Percentiles rank a stretch among this genome's conserved stretches.
Evolutionary conservation across 2,888 invertebrate species (phyloP).

Genomic region (Heliconius cydno): DNA sequence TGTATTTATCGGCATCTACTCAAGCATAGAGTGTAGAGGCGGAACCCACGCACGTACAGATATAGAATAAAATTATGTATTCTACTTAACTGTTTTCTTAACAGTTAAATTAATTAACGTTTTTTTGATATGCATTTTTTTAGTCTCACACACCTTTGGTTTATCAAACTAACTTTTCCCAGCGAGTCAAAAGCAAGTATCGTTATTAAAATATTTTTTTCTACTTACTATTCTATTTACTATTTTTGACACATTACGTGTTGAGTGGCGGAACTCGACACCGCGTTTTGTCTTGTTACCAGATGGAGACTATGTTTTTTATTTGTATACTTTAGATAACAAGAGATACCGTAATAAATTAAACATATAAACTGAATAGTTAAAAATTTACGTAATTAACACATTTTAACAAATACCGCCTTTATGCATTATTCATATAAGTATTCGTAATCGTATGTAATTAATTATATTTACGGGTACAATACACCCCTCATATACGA

Average conservation of each 20-base stretch:
- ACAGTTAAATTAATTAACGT: background rate
- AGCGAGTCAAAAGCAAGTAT: no score
- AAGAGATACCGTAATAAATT: background rate
- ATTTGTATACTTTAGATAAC: background rate
- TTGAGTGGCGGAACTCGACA: no score
- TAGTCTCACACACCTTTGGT: no score
- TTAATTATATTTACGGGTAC: background rate
- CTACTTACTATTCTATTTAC: no score
- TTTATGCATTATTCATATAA: background rate
- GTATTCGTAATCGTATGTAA: background rate
- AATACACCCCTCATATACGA: background rate
- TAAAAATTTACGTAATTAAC: background rate
- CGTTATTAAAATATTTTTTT: no score
- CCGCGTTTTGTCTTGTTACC: no score
- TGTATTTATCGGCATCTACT: constrained; percentile 11
- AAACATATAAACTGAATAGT: background rate
- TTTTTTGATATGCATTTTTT: background rate
- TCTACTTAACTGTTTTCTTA: constrained; percentile 3
- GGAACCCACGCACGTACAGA: background rate
- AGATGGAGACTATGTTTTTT: no score
- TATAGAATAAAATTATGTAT: background rate
- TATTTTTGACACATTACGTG: no score
- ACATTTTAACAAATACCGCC: background rate
- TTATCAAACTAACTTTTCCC: no score
- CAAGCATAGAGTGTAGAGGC: constrained; percentile 8